Base-by-base conservation (phyloP, 2,113 vertebrate species). In the Carettochelys insculpta region DNA sequence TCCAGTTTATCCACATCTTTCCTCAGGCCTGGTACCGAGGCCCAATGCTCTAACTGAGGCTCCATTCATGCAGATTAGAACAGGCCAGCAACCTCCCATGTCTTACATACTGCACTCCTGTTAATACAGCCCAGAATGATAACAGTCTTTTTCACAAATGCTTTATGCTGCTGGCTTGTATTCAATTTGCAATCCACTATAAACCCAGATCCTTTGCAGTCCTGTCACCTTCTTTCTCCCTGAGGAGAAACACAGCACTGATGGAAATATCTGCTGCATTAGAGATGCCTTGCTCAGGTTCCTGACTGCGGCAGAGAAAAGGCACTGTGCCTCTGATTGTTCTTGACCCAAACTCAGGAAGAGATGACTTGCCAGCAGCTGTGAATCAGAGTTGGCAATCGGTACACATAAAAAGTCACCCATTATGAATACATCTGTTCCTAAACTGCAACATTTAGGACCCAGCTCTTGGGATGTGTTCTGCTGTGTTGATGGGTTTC, bases 331-430 rank as follows among this genome's bases (percentile, higher is more conserved):
- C 48, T 34, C 19, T 38, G 65, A 1, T 3, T n/a, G 71, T 65
- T 65, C 38, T 73, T 1, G 0, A 0, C 4, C 47, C 14, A 27
- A 1, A 3, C 29, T 73, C 50, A 11, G 4, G 1, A 0, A 17
- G 48, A 47, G 76, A 4, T 43, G 13, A 6, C 43, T 29, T 34
- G 52, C 47, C 78, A 38, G 17, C 3, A 1, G 5, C 54, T 41
- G 4, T 31, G 61, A 22, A 45, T 14, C 53, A 38, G 41, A 20
- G 6, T 45, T 48, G 68, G 83, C 50, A 56, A 8, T 22, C 6
- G 47, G 2, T 8, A 3, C 50, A 41, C 4, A 71, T 56, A 34
- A 22, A 50, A 4, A 12, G 51, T 53, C 25, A 80, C 52, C 52
- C 47, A 58, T 58, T 11, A 38, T 13, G 4, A 52, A 53, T 24